Evolutionary conservation across 1,140 invertebrate genomes (phyloP), one percentile per base, ranked within the genome.

Genomic region (Trinorchestia longiramus): DNA sequence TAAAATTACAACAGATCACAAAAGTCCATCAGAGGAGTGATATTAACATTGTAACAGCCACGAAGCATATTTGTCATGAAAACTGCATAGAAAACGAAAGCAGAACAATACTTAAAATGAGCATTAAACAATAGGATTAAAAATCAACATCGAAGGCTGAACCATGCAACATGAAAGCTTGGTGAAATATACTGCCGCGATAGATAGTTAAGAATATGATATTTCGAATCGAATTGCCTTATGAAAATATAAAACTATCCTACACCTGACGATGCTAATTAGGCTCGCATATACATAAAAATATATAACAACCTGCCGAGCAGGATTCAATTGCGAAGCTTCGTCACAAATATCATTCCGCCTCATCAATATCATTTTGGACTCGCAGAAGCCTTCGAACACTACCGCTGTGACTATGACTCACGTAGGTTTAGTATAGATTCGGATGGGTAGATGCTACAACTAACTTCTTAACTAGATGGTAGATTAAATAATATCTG

Each of bases 221-320:
- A 77, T 77, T 23, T 77, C 62, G 62, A 77, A 77, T 77, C 28
- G 62, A 77, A 77, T 77, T 77, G 62, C 62, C 62, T 91, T 91
- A 91, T 91, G 88, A 91, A 91, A 91, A 91, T 91, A 91, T 44
- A 91, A 91, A 91, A 91, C 88, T 91, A 91, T 44, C 4, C 88
- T 91, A 91, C 62, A 43, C 88, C 88, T 91, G 4, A 91, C 43
- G 11, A 91, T 28, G 19, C 88, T 91, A 91, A 8, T 6, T 42
- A 91, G 43, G 88, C 88, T 41, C 11, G 88, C 43, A 91, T 91
- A 91, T 91, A 42, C 43, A 91, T 91, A 91, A 91, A 91, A 43
- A 91, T 91, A 91, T 91, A 91, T 91, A 91, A 43, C 43, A 91
- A 43, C 41, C 43, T 91, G 88, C 43, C 88, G 41, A 91, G 88